Conservation (phyloP, 2,888 invertebrate species). For the Operophtera brumata region DNA sequence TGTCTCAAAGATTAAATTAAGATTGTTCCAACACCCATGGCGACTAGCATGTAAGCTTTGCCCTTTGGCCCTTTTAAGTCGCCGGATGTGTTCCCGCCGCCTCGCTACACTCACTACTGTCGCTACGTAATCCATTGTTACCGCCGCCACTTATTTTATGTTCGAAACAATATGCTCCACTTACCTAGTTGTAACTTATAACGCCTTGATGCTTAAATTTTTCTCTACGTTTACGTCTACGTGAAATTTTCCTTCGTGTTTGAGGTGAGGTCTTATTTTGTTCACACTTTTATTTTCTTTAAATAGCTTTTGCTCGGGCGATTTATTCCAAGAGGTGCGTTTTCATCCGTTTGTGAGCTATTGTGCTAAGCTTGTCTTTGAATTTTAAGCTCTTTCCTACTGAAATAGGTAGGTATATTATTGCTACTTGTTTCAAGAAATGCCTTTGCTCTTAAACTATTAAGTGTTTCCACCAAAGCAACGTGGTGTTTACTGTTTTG, state of each 20-base stretch:
- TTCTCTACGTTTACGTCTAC: not conserved
- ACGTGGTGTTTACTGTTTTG: conserved; percentile 1
- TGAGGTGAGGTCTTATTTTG: conserved; percentile 4
- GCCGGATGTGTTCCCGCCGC: conserved; percentile 22
- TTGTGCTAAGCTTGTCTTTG: conserved; percentile 10
- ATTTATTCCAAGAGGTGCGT: not conserved
- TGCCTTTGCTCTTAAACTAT: not conserved
- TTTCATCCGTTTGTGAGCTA: conserved; percentile 8
- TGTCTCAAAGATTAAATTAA: not conserved
- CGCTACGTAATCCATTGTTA: conserved; percentile 34
- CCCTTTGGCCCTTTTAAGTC: conserved; percentile 16
- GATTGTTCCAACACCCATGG: not conserved
- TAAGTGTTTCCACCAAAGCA: not conserved
- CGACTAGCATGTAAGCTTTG: conserved; percentile 12
- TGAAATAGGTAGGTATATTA: not conserved
- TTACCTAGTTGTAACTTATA: conserved; percentile 29
- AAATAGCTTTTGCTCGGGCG: conserved; percentile 2
- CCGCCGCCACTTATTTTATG: conserved; percentile 24
- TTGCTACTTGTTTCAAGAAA: conserved; percentile 2
- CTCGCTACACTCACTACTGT: conserved; percentile 1
- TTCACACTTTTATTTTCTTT: conserved; percentile 8
- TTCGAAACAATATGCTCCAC: conserved; percentile 29
- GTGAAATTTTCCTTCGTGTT: conserved; percentile 1
- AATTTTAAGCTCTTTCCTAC: conserved; percentile 4
- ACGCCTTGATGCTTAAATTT: conserved; percentile 4